Conservation (phyloP, 2,113 vertebrate genomes). For the Platichthys flesus region DNA sequence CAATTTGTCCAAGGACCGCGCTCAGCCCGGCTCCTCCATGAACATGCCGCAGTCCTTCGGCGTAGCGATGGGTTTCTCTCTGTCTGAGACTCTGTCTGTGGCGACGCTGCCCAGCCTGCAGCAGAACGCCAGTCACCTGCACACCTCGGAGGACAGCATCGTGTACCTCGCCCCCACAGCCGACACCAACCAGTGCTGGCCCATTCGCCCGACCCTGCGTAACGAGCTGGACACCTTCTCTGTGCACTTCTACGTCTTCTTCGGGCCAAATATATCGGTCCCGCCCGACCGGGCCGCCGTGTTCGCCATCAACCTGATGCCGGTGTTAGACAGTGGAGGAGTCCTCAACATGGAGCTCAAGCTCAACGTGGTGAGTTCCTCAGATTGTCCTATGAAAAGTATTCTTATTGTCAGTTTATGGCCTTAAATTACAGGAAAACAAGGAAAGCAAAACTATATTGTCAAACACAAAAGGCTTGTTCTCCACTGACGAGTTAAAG, state of each 20-base stretch:
- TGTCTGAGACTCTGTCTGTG: slow-evolving; percentile 81
- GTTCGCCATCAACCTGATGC: slow-evolving; percentile 94
- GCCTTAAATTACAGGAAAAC: no score
- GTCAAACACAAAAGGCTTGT: no score
- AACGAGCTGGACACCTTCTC: slow-evolving; percentile 99
- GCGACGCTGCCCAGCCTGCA: slow-evolving; percentile 70
- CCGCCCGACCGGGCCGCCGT: slow-evolving; percentile 90
- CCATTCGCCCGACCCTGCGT: slow-evolving; percentile 92
- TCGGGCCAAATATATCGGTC: slow-evolving; percentile 93
- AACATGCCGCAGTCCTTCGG: slow-evolving; percentile 98
- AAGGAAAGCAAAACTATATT: no score
- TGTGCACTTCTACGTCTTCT: slow-evolving; percentile 98
- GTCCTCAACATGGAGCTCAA: slow-evolving; percentile 96
- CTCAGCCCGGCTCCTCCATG: slow-evolving; percentile 85
- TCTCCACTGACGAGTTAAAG: no score
- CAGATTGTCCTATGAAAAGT: not conserved
- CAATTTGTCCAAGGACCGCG: slow-evolving; percentile 82
- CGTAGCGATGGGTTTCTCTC: slow-evolving; percentile 82
- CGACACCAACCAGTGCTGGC: slow-evolving; percentile 88
- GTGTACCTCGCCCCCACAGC: slow-evolving; percentile 71
- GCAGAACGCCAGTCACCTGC: slow-evolving; percentile 67
- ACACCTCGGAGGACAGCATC: slow-evolving; percentile 71
- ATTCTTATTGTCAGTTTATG: no score
- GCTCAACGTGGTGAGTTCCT: slow-evolving; percentile 89
- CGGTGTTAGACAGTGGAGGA: slow-evolving; percentile 94